Percentiles rank a stretch among this genome's conserved stretches.
Conservation (phyloP, 2,888 invertebrate genomes). For the Colostygia pectinataria region DNA sequence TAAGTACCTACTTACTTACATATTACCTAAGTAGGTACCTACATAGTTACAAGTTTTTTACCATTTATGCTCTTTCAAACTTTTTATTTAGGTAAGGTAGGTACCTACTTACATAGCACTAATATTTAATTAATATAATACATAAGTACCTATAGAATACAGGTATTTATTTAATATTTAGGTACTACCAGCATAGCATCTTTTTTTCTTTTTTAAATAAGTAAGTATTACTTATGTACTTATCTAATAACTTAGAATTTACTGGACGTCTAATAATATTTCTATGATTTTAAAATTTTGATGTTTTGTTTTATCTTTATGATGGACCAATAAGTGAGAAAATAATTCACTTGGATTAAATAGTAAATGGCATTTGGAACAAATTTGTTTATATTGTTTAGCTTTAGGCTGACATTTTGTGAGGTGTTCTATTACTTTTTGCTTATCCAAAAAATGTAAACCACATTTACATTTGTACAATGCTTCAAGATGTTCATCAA, state of each 20-base stretch:
- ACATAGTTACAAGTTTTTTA: too few species aligned
- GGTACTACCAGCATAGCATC: too few species aligned
- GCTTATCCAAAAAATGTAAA: conserved; percentile 54
- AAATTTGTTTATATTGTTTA: conserved; percentile 52
- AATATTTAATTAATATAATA: not conserved
- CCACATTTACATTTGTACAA: conserved; percentile 64
- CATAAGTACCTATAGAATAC: not conserved
- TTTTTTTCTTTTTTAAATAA: too few species aligned
- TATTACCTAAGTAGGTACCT: too few species aligned
- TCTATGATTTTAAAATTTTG: conserved; percentile 51
- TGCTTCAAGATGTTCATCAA: conserved; percentile 26
- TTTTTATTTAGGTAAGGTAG: too few species aligned
- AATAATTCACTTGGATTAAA: conserved; percentile 62
- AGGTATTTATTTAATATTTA: too few species aligned
- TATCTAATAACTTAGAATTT: too few species aligned
- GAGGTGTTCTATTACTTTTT: conserved; percentile 46
- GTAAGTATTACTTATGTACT: too few species aligned
- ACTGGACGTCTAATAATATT: conserved; percentile 17
- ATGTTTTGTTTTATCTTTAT: conserved; percentile 50
- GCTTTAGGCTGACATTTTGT: conserved; percentile 43
- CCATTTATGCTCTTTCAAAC: too few species aligned
- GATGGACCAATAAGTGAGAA: conserved; percentile 60
- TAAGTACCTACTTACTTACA: too few species aligned
- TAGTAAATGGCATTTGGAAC: conserved; percentile 60
- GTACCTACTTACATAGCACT: not conserved